Conservation (phyloP, 2,797 vertebrate genomes). For the Amblyraja radiata region DNA sequence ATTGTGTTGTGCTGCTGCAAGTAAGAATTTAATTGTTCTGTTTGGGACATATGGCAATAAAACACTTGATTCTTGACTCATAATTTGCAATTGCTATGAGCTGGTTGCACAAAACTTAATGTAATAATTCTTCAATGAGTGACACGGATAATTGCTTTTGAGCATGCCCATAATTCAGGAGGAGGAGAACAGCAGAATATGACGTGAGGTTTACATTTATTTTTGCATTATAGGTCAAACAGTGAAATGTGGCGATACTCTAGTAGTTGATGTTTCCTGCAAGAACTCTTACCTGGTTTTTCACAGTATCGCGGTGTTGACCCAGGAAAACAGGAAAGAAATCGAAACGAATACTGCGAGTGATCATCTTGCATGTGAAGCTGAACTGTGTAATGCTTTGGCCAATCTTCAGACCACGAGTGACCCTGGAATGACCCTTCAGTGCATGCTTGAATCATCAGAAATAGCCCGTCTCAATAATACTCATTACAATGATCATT, state of each 20-base stretch:
- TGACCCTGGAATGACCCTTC: constrained; percentile 46
- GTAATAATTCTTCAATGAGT: background rate
- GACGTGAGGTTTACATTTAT: background rate
- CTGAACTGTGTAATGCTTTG: constrained; percentile 81
- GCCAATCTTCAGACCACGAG: constrained; percentile 76
- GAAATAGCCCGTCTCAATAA: constrained; percentile 91
- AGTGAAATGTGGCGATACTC: constrained; percentile 65
- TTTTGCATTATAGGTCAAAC: constrained; percentile 56
- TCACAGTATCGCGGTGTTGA: constrained; percentile 62
- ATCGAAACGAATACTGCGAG: constrained; percentile 43
- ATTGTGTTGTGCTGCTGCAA: too few relatives aligned
- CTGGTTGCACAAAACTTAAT: background rate
- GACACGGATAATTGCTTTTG: background rate
- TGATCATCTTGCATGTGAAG: constrained; percentile 61
- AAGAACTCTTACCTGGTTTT: constrained; percentile 81
- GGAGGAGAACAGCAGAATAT: background rate
- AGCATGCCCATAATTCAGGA: background rate
- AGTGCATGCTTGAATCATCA: constrained; percentile 75
- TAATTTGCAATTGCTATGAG: background rate
- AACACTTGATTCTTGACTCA: too few relatives aligned
- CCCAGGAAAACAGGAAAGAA: constrained; percentile 54
- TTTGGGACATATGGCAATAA: too few relatives aligned
- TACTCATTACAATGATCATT: constrained; percentile 69
- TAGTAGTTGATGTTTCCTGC: constrained; percentile 83
- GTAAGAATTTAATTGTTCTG: too few relatives aligned